Percentiles rank a stretch among this genome's conserved stretches.
These are phyloP conservation scores for Agrochola lychnidis DNA, from an alignment of 2,888 invertebrate genomes.

Conservation along the genomic window DNA sequence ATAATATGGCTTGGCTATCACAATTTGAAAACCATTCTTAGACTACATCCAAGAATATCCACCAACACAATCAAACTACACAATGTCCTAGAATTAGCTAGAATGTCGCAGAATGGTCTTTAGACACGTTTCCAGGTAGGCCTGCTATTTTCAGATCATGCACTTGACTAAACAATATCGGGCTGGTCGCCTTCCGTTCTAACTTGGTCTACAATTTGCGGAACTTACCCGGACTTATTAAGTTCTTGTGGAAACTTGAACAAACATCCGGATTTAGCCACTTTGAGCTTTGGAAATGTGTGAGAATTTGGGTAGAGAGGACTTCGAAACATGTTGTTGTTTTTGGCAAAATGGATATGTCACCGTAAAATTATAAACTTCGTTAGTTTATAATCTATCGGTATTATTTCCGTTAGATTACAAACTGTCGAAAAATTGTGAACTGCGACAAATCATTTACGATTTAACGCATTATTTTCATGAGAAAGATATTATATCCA, in stretches of 20 bases:
- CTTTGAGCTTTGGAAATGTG: constrained; percentile 18
- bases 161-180: constrained; percentile 59
- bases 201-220: constrained; percentile 46
- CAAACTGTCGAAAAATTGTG: no score
- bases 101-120: constrained; percentile 47
- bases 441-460: no score
- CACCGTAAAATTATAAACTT: no score
- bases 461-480: no score
- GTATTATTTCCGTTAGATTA: no score
- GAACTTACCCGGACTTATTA: constrained; percentile 29
- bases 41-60: constrained; percentile 22
- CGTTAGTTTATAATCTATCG: no score
- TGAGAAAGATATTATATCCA: no score
- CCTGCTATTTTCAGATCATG: constrained; percentile 63
- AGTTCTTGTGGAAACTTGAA: constrained; percentile 36
- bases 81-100: constrained; percentile 42
- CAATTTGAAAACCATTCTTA: constrained; percentile 12
- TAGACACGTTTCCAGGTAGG: constrained; percentile 67
- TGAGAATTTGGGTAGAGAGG: neutral
- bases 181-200: constrained; percentile 44
- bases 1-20: neutral
- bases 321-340: constrained; percentile 8
- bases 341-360: neutral
- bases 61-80: constrained; percentile 14
- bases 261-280: constrained; percentile 17